Conservation (phyloP, 2,888 invertebrate species). For the Myathropa florea region DNA sequence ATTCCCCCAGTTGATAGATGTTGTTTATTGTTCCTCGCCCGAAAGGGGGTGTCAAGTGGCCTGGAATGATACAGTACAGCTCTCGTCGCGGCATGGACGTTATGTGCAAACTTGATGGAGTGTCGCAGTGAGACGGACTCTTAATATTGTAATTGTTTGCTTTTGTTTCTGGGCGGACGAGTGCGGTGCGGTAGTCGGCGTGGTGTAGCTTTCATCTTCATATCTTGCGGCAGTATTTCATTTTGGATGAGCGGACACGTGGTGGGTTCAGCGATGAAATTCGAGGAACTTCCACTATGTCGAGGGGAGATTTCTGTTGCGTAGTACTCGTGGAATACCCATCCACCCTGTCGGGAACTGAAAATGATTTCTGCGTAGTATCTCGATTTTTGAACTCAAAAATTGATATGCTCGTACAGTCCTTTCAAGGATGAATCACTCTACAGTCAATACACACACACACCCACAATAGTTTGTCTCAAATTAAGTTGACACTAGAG, state of each 20-base stretch:
- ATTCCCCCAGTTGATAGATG: slow-evolving; percentile 1
- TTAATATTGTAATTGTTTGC: slow-evolving; percentile 31
- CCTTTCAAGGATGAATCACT: background rate
- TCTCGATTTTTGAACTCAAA: slow-evolving; percentile 15
- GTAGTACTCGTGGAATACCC: too few species aligned
- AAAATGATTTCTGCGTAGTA: slow-evolving; percentile 30
- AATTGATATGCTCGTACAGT: background rate
- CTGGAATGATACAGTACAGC: background rate
- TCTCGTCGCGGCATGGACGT: background rate
- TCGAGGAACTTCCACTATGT: background rate
- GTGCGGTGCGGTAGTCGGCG: background rate
- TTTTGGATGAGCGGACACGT: background rate
- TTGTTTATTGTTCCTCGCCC: slow-evolving; percentile 15
- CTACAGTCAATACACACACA: background rate
- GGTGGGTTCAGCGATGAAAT: background rate
- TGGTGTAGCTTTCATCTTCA: background rate
- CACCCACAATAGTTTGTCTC: background rate
- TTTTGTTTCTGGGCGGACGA: background rate
- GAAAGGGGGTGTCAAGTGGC: slow-evolving; percentile 10
- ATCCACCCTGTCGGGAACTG: background rate
- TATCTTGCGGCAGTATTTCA: background rate
- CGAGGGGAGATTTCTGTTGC: background rate
- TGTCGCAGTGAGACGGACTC: slow-evolving; percentile 2
- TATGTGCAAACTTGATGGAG: background rate
- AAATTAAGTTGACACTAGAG: background rate